phyloP scores from a whole-genome alignment of 2,797 vertebrate genomes.

The Tamandua tetradactyla region DNA sequence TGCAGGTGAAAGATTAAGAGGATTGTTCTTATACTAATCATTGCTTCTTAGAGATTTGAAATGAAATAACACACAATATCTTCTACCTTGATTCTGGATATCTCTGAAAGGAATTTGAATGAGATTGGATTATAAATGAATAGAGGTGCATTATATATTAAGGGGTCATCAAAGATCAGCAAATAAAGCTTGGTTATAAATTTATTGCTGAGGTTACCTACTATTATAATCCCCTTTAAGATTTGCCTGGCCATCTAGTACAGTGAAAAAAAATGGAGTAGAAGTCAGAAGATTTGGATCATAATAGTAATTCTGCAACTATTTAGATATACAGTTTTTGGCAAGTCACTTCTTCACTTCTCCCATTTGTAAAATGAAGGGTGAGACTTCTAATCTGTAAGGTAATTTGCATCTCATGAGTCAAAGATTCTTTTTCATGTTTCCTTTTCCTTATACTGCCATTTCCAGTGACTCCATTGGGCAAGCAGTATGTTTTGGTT shows the following conservation, averaged over 20 bases:
- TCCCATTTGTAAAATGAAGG: neutral
- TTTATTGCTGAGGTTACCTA: neutral
- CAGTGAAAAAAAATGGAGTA: neutral
- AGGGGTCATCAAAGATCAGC: neutral
- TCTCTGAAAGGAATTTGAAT: slow-evolving; percentile 23
- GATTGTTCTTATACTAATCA: neutral
- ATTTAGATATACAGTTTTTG: neutral
- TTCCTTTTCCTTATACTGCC: neutral
- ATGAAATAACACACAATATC: neutral
- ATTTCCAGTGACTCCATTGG: neutral
- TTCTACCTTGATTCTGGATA: neutral
- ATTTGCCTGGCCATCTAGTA: neutral
- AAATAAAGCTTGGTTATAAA: neutral
- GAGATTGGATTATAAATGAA: neutral
- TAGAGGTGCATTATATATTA: neutral
- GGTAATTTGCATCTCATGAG: neutral
- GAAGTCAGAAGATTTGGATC: neutral
- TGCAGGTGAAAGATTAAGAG: slow-evolving; percentile 37
- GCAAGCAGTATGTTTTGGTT: neutral
- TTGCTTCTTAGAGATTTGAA: slow-evolving; percentile 22
- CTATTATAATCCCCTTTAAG: neutral
- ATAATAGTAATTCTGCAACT: neutral
- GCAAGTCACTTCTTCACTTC: neutral
- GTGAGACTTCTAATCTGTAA: neutral
- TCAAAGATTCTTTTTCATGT: neutral